A percentile compares a stretch with the other conserved stretches of the same genome.
phyloP scores from a whole-genome alignment of 2,797 vertebrate genomes.

The Buphagus erythrorhynchus region DNA sequence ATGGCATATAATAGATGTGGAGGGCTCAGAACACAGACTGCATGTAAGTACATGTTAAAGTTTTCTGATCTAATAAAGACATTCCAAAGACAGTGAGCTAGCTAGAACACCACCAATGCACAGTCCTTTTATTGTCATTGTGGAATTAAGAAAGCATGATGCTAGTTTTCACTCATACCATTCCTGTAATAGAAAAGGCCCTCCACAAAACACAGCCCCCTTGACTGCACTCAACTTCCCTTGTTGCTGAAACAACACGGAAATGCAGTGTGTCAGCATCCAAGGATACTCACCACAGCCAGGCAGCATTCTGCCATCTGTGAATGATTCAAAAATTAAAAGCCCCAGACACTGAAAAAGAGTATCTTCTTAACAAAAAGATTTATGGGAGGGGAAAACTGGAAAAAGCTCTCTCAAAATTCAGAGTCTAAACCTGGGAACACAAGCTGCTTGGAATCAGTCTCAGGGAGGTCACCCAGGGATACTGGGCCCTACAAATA shows the following conservation, averaged over 20 bases:
- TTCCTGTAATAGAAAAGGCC: neutral
- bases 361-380: neutral
- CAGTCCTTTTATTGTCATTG: neutral
- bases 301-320: neutral
- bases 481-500: neutral
- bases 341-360: neutral
- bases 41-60: neutral
- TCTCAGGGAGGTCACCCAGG: neutral
- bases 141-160: neutral
- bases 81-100: neutral
- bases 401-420: neutral
- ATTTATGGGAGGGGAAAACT: neutral
- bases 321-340: neutral
- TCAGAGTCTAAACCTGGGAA: neutral
- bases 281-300: conserved; percentile 7
- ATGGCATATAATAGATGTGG: neutral
- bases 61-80: neutral
- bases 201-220: neutral
- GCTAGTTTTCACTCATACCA: neutral
- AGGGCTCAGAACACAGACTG: neutral
- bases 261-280: neutral
- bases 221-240: conserved; percentile 19
- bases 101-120: neutral
- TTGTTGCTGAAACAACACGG: conserved; percentile 19
- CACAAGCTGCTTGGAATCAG: neutral